Evolutionary conservation across 2,797 vertebrate species (phyloP), one percentile per base, ranked within the genome.

Genomic region (Sebastes jordani): DNA sequence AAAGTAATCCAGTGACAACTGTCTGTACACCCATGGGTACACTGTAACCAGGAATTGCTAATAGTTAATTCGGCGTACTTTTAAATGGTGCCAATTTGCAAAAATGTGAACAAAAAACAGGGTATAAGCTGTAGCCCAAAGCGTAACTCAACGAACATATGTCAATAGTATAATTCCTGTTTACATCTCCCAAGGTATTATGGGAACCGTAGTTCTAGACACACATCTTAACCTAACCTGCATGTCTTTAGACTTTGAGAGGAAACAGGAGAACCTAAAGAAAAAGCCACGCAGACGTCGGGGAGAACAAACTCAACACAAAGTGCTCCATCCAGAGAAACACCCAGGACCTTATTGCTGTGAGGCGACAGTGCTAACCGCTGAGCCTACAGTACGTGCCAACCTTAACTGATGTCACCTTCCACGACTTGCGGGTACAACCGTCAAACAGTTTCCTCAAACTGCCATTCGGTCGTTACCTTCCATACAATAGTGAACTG

Each of bases 391-490:
- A 29, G 63, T 18, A 16, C 3, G 29, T 72, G 76, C 81, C 78
- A 73, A 55, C 60, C 59, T 67, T 27, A 3, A 27, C 70, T 90
- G 80, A 85, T 81, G 83, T 86, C 77, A 80, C 76, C 76, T 69
- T 58, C 69, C 65, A 68, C 64, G 32, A 76, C 65, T 54, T 71
- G 46, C 32, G 64, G 63, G 23, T 4, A 27, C 52, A 68, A 30
- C 29, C 4, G 13, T 71, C 70, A 62, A 66, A 74, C 63, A 52
- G 46, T 81, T 74, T 71, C 81, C 78, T 61, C 65, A 7, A 42
- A 32, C 52, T 72, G 56, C 61, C 63, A 68, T 81, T 76, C 81
- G 58, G 64, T 46, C 18, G 7, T 61, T 34, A 29, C 66, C 69
- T 70, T 60, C 16, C 25, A 29, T 29, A 46, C 20, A n/a, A 11